Evolutionary conservation across 2,888 invertebrate species (phyloP), one percentile per base, ranked within the genome.

Genomic region (Eupithecia inturbata): DNA sequence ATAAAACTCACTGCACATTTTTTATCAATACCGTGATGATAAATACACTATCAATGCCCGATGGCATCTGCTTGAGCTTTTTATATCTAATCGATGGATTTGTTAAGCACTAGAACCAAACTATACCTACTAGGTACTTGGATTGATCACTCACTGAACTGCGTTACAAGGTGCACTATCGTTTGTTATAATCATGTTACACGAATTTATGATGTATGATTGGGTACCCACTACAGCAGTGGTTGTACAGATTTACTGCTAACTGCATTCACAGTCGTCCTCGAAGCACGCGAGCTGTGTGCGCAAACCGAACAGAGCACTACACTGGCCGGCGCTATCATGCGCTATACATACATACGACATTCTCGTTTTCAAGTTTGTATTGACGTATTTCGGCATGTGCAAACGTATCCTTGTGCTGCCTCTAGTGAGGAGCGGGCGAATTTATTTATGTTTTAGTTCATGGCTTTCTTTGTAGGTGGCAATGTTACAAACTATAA

Each of bases 301-400:
- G 88, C 90, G 91, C 91, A 88, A 86, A 89, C 89, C 81, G 90
- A 89, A 83, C 88, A 84, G 85, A 85, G 85, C 89, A 87, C 90
- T 88, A 76, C 74, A 91, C 89, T 90, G 90, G 87, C 88, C 84
- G 87, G 85, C 89, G 86, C 88, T 90, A 89, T 88, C 90, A 89
- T 87, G 84, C 85, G 83, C 87, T 89, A 89, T 91, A 92, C 89
- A 89, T 91, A 92, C 89, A 85, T 85, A 86, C 85, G 83, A 87
- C 85, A 85, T 85, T 85, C 86, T 85, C 87, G 85, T 87, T 87
- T 86, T 87, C 88, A 89, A 91, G 89, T 92, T 94, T 92, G 91
- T 93, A 94, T 94, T 92, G 93, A 94, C 92, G 92, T 91, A 87
- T 83, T 64, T 80, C 83, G 82, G 84, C 89, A 86, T 91, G 92